Evolutionary conservation across 2,113 vertebrate species (phyloP).

Genomic region (Aleadryas rufinucha): DNA sequence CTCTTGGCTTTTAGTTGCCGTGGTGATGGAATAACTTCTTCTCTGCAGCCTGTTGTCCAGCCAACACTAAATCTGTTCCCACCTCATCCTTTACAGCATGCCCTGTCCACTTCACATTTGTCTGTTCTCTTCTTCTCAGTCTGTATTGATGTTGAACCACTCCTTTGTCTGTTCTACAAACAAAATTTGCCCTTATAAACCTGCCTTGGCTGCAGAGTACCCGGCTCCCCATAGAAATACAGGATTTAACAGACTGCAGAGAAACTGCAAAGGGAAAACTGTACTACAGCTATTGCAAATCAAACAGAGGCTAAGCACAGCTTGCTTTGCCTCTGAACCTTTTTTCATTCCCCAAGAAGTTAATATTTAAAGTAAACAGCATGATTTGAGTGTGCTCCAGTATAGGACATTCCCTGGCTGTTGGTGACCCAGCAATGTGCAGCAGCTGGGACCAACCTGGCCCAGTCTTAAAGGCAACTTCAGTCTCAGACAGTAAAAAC

Average conservation of each 20-base stretch:
- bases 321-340: background rate
- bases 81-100: background rate
- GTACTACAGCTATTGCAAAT: background rate
- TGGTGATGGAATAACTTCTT: background rate
- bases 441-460: background rate
- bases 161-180: background rate
- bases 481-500: background rate
- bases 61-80: background rate
- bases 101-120: background rate
- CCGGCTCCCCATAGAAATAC: background rate
- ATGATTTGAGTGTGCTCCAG: background rate
- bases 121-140: background rate
- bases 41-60: background rate
- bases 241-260: background rate
- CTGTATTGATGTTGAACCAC: background rate
- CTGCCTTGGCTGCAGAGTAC: background rate
- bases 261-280: background rate
- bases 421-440: accelerated
- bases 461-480: background rate
- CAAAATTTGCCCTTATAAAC: background rate
- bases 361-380: background rate
- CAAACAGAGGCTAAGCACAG: background rate
- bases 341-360: background rate
- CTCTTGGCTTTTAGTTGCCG: background rate
- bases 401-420: background rate